phyloP scores from a whole-genome alignment of 1,140 invertebrate species.

The Pseudomyrmex pallidus region DNA sequence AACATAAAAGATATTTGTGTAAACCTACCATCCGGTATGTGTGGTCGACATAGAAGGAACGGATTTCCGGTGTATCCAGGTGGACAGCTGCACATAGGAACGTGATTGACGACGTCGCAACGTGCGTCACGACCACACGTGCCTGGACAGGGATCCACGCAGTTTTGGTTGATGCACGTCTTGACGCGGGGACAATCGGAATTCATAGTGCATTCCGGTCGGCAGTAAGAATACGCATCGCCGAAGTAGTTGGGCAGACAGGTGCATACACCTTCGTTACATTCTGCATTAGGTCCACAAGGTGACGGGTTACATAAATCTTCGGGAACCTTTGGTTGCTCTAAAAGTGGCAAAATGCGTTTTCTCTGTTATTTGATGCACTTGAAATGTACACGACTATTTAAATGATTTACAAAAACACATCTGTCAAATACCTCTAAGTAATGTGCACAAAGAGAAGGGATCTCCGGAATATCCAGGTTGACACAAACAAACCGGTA shows the following conservation, averaged over 20 bases:
- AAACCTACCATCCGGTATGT: slow-evolving; percentile 70
- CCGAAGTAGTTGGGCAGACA: slow-evolving; percentile 92
- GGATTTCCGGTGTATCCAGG: slow-evolving; percentile 91
- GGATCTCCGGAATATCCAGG: slow-evolving; percentile 88
- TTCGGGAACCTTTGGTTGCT: slow-evolving; percentile 80
- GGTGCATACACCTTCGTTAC: slow-evolving; percentile 90
- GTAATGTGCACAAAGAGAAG: slow-evolving; percentile 86
- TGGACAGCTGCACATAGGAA: slow-evolving; percentile 90
- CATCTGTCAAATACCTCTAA: slow-evolving; percentile 70
- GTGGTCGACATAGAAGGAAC: slow-evolving; percentile 88
- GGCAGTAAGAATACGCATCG: slow-evolving; percentile 88
- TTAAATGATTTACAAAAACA: background rate
- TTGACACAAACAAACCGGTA: slow-evolving; percentile 89
- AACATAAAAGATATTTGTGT: background rate
- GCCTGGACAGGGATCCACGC: slow-evolving; percentile 91
- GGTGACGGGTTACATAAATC: slow-evolving; percentile 92
- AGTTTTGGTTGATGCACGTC: slow-evolving; percentile 91
- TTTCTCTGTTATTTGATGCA: too few relatives aligned
- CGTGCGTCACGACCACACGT: slow-evolving; percentile 90
- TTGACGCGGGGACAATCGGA: slow-evolving; percentile 91
- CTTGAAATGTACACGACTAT: background rate
- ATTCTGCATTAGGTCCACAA: slow-evolving; percentile 91
- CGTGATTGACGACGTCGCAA: slow-evolving; percentile 93
- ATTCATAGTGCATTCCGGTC: slow-evolving; percentile 94
- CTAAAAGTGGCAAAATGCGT: slow-evolving; percentile 38